Evolutionary conservation across 2,113 vertebrate species (phyloP).

Genomic region (Falcunculus frontatus): DNA sequence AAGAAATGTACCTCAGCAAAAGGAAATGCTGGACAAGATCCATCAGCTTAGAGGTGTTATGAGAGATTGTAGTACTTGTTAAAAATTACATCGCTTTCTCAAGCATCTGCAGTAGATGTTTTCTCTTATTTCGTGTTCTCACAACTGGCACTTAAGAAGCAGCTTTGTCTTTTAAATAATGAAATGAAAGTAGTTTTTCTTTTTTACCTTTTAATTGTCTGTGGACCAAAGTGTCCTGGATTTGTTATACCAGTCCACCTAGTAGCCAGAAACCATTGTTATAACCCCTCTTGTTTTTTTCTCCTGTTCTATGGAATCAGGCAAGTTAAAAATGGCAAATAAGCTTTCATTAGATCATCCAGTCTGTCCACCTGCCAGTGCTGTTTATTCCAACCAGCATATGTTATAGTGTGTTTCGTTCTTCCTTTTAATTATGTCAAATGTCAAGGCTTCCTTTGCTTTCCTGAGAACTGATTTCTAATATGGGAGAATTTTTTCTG

Average conservation of each 20-base stretch:
- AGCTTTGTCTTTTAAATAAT: neutral
- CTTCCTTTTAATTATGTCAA: constrained; percentile 13
- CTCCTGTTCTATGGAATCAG: neutral
- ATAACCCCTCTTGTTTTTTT: neutral
- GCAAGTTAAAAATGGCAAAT: neutral
- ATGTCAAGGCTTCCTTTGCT: constrained; percentile 3
- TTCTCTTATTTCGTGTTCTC: neutral
- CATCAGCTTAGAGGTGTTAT: neutral
- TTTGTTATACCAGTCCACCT: neutral
- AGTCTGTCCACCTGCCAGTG: neutral
- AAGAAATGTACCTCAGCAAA: neutral
- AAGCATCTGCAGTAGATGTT: neutral
- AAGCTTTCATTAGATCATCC: neutral
- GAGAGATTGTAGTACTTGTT: neutral
- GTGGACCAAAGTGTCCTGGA: neutral
- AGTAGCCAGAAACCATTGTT: neutral
- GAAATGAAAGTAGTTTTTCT: neutral
- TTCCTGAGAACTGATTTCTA: neutral
- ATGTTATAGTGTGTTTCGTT: neutral
- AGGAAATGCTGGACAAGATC: neutral
- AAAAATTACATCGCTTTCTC: neutral
- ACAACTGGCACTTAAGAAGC: neutral
- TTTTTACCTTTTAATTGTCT: neutral
- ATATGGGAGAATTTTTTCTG: neutral
- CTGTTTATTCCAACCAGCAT: neutral